A percentile compares a stretch with the other conserved stretches of the same genome.
phyloP scores from a whole-genome alignment of 2,113 vertebrate species.

The Tragelaphus imberbis region DNA sequence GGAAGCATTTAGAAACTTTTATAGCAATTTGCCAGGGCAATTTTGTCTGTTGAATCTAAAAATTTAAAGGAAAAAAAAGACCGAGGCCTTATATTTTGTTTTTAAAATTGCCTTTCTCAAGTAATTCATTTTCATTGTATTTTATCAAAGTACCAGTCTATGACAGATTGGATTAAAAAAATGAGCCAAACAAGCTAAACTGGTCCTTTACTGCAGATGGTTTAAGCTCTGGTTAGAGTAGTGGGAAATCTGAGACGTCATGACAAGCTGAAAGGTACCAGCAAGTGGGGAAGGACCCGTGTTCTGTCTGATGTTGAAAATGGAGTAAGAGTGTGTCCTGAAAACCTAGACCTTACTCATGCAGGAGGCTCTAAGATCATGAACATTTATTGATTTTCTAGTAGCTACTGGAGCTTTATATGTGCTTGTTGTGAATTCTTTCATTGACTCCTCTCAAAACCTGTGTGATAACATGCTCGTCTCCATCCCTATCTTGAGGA shows the following conservation, averaged over 20 bases:
- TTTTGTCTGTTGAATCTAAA: slow-evolving; percentile 30
- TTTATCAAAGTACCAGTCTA: neutral
- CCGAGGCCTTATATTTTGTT: neutral
- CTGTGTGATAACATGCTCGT: neutral
- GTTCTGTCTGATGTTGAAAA: neutral
- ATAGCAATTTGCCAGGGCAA: neutral
- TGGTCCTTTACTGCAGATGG: neutral
- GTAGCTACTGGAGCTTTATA: neutral
- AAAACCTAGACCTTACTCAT: neutral
- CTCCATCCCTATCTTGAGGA: neutral
- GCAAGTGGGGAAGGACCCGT: neutral
- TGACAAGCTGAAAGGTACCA: neutral
- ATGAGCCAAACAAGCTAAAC: neutral
- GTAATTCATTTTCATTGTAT: slow-evolving; percentile 8
- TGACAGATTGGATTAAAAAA: neutral
- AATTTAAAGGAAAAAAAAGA: neutral
- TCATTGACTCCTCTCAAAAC: neutral
- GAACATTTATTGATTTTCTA: neutral
- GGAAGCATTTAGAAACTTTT: slow-evolving; percentile 41
- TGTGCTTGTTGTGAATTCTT: neutral
- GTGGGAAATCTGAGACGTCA: neutral
- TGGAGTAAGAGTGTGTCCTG: neutral
- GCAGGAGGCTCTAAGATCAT: neutral
- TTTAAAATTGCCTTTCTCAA: slow-evolving; percentile 33
- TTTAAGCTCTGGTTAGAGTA: neutral